Evolutionary conservation across 1,140 invertebrate species (phyloP), one percentile per base, ranked within the genome.

Genomic region (Drosophila rhopaloa): DNA sequence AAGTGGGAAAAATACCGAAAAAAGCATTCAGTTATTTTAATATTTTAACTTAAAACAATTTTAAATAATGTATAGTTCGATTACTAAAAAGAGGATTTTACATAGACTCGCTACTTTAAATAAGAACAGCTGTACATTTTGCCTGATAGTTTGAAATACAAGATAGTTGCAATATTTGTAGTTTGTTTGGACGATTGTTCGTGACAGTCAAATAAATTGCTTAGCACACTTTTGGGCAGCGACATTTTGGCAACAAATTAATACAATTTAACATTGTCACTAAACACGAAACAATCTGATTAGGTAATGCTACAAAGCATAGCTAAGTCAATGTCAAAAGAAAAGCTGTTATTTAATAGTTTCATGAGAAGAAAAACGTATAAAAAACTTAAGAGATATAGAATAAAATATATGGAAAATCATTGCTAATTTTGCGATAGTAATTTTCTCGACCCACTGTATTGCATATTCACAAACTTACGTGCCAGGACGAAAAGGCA

Each of bases 401-500:
- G 6, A 32, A 32, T 7, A 32, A 41, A n/a, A 41, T 41, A n/a
- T 14, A 7, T 24, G 4, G 24, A n/a, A 14, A 7, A 5, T 7
- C 38, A n/a, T n/a, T n/a, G 7, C 29, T 24, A n/a, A 24, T 44
- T 44, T 19, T 48, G 19, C 24, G 13, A n/a, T n/a, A 9, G 4
- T 7, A n/a, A 9, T 29, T 29, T 51, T 10, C 27, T 16, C 1
- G 27, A 1, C 8, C 8, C 32, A 32, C 10, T 47, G 50, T 37
- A 40, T 14, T 14, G 35, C 9, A 9, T 37, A 19, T 40, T 13
- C 14, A 35, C 27, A 55, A 41, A 29, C 13, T 40, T 67, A 70
- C 62, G 41, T 70, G 50, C 24, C n/a, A 8, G 9, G 27, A 32
- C 50, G 32, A 58, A 55, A 71, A 68, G 50, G 43, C 67, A 70